Percentiles rank a stretch among this genome's conserved stretches.
phyloP scores from a whole-genome alignment of 2,113 vertebrate species.

The Tichodroma muraria region DNA sequence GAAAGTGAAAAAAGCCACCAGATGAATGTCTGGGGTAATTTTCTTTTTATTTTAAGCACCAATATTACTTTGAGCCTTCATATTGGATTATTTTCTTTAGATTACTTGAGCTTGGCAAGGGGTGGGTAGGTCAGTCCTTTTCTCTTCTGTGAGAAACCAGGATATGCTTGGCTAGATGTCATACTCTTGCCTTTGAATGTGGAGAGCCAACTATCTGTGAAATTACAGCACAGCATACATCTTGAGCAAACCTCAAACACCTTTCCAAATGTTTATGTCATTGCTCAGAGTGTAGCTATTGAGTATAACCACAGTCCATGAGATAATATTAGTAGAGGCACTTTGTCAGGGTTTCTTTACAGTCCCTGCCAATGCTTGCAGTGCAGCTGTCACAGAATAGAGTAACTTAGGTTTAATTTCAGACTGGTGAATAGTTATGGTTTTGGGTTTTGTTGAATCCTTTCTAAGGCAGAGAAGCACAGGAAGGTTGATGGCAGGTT shows the following conservation, averaged over 20 bases:
- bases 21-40: background rate
- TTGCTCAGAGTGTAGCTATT: background rate
- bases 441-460: background rate
- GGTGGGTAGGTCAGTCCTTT: background rate
- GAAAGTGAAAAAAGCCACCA: background rate
- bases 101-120: background rate
- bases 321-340: background rate
- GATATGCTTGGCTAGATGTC: background rate
- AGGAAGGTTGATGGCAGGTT: background rate
- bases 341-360: background rate
- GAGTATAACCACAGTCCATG: background rate
- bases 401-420: background rate
- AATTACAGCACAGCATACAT: background rate
- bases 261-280: background rate
- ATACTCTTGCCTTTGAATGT: background rate
- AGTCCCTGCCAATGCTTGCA: background rate
- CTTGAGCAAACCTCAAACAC: background rate
- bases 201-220: background rate
- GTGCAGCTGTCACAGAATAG: background rate
- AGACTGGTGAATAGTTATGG: background rate
- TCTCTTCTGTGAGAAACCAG: background rate
- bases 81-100: background rate
- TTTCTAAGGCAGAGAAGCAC: background rate
- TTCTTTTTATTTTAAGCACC: background rate
- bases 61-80: background rate